phyloP scores from a whole-genome alignment of 2,888 invertebrate species.

The Melipona beecheii region DNA sequence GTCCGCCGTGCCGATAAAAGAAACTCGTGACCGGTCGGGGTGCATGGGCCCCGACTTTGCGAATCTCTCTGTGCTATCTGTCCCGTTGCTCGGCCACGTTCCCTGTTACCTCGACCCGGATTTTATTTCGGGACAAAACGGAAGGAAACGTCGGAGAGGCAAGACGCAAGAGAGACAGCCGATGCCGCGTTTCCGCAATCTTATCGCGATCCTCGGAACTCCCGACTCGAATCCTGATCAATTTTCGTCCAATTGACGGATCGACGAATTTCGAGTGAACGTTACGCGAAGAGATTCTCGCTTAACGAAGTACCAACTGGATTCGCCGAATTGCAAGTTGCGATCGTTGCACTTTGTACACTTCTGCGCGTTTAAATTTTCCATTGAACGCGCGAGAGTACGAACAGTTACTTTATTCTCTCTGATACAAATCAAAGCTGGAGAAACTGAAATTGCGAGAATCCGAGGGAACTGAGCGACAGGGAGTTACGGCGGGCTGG shows the following conservation, averaged over 20 bases:
- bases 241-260: not conserved
- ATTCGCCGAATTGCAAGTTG: too few species aligned
- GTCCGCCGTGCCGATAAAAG: conserved; percentile 58
- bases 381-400: not conserved
- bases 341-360: too few species aligned
- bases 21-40: conserved; percentile 56
- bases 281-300: too few species aligned
- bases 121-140: not conserved
- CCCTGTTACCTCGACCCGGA: not conserved
- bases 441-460: not conserved
- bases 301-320: too few species aligned
- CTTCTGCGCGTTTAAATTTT: not conserved
- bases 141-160: conserved; percentile 10
- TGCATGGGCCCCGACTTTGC: conserved; percentile 27
- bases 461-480: not conserved
- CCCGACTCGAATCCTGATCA: not conserved
- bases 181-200: not conserved
- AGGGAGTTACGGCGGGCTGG: not conserved
- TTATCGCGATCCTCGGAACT: not conserved
- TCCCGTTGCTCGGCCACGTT: conserved; percentile 16
- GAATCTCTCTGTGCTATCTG: conserved; percentile 36
- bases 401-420: not conserved
- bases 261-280: too few species aligned
- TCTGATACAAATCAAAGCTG: not conserved
- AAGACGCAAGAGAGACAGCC: not conserved